A percentile compares a stretch with the other conserved stretches of the same genome.
Conservation (phyloP, 2,113 vertebrate species). For the Dicaeum eximium region DNA sequence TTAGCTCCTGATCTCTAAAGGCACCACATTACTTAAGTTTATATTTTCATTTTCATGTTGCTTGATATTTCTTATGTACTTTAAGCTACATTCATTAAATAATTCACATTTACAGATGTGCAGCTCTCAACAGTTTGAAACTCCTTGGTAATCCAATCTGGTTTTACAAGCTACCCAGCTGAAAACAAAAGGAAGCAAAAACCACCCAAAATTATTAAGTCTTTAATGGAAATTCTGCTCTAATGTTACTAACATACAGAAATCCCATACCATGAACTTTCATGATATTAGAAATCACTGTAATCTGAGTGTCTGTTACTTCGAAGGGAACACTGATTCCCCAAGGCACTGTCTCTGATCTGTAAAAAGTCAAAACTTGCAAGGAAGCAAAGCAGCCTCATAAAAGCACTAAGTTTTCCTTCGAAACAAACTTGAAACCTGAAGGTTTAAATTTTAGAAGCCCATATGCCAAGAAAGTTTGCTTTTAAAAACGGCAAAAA, state of each 20-base stretch:
- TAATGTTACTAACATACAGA: not conserved
- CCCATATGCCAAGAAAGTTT: not conserved
- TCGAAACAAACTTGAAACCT: not conserved
- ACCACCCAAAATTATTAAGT: not conserved
- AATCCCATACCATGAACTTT: not conserved
- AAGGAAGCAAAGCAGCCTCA: not conserved
- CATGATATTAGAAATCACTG: not conserved
- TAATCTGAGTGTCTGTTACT: not conserved
- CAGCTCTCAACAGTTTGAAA: not conserved
- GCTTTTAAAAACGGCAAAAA: not conserved
- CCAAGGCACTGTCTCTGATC: not conserved
- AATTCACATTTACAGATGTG: not conserved
- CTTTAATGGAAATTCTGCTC: not conserved
- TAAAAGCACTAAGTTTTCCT: not conserved
- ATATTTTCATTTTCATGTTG: not conserved
- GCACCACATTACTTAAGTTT: not conserved
- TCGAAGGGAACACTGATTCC: not conserved
- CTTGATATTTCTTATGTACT: not conserved
- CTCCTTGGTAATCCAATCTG: not conserved
- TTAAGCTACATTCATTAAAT: not conserved
- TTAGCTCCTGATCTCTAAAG: not conserved
- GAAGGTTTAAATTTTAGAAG: slow-evolving; percentile 21
- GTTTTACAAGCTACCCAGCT: not conserved
- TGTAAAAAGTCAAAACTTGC: not conserved
- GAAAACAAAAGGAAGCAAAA: not conserved